A percentile compares a stretch with the other conserved stretches of the same genome.
Conservation (phyloP, 1,140 invertebrate species). For the Sarcophaga peregrina region DNA sequence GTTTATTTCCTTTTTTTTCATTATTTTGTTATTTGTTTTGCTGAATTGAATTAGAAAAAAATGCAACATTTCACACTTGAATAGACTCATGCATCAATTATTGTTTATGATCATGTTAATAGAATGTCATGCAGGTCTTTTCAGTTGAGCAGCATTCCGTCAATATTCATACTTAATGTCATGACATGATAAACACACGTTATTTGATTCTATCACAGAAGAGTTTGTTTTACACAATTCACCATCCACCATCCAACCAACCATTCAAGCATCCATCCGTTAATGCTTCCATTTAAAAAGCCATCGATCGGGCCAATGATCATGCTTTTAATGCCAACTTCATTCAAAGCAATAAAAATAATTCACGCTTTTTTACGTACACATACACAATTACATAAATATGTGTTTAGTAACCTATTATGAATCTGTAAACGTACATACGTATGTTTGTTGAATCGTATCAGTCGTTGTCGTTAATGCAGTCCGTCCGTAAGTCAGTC, state of each 20-base stretch:
- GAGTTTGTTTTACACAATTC: neutral
- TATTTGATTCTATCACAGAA: neutral
- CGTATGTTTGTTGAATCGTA: neutral
- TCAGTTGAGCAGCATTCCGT: neutral
- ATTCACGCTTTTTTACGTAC: neutral
- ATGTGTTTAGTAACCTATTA: neutral
- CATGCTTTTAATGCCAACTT: slow-evolving; percentile 1
- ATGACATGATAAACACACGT: neutral
- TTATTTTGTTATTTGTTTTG: neutral
- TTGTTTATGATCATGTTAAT: slow-evolving; percentile 15
- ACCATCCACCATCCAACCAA: neutral
- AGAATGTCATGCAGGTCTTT: slow-evolving; percentile 9
- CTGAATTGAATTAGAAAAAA: neutral
- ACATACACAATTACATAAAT: too few relatives aligned
- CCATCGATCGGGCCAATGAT: neutral
- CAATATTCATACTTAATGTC: neutral
- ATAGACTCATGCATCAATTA: slow-evolving; percentile 14
- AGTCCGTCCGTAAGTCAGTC: neutral
- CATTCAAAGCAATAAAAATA: slow-evolving; percentile 11
- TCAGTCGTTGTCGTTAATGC: neutral
- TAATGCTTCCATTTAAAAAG: neutral
- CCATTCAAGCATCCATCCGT: neutral
- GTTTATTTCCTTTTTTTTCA: neutral
- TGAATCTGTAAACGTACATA: neutral
- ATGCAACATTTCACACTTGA: slow-evolving; percentile 14